Evolutionary conservation across 2,888 invertebrate species (phyloP).

Genomic region (Argynnis bischoffii): DNA sequence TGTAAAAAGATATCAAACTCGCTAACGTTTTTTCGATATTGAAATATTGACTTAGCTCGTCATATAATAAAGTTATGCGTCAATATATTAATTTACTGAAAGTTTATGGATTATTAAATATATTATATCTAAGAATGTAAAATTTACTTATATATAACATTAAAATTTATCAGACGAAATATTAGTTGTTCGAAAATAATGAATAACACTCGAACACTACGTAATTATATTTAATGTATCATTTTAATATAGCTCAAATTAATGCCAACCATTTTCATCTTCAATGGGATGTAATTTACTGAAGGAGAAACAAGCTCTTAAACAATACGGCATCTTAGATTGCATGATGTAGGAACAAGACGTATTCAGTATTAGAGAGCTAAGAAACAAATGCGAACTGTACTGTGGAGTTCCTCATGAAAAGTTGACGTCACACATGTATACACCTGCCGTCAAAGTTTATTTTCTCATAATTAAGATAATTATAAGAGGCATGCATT

Average conservation of each 20-base stretch:
- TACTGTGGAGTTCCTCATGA: slow-evolving; percentile 13
- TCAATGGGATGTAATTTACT: not conserved
- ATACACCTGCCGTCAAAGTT: slow-evolving; percentile 18
- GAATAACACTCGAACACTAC: too few relatives aligned
- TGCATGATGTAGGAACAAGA: not conserved
- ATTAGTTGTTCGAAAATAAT: too few relatives aligned
- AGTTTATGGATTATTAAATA: too few relatives aligned
- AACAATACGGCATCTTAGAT: slow-evolving; percentile 9
- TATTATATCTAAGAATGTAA: not conserved
- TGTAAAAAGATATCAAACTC: too few relatives aligned
- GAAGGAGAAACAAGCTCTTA: slow-evolving; percentile 3
- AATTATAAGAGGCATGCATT: slow-evolving; percentile 24
- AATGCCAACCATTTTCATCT: slow-evolving; percentile 3
- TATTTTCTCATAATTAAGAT: slow-evolving; percentile 34
- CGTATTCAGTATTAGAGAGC: slow-evolving; percentile 3
- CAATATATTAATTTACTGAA: too few relatives aligned
- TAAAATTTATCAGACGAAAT: not conserved
- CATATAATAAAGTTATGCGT: too few relatives aligned
- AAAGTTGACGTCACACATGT: slow-evolving; percentile 30
- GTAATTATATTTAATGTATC: too few relatives aligned
- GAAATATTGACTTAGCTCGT: too few relatives aligned
- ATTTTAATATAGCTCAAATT: not conserved
- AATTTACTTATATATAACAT: not conserved
- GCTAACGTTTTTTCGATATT: too few relatives aligned
- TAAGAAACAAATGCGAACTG: slow-evolving; percentile 13